Evolutionary conservation across 2,113 vertebrate species (phyloP).

Genomic region (Damaliscus lunatus): DNA sequence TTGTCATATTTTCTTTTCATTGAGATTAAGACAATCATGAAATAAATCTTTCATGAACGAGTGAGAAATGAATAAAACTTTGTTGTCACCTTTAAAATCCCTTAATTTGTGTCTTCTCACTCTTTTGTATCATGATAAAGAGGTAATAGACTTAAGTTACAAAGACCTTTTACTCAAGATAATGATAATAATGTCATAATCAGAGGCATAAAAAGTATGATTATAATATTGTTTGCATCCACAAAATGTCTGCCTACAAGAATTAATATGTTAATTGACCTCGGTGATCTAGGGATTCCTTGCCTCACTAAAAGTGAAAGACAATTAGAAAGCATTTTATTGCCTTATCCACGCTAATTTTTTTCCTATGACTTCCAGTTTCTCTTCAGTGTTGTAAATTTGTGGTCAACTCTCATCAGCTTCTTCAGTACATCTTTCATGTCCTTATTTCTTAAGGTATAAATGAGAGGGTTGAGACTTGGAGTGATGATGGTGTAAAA

Average conservation of each 20-base stretch:
- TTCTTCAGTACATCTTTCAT: slow-evolving; percentile 45
- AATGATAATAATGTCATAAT: neutral
- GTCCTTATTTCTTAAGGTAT: slow-evolving; percentile 60
- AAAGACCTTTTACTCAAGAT: neutral
- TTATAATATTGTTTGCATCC: neutral
- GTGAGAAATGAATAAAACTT: neutral
- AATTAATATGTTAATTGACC: neutral
- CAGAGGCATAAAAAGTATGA: neutral
- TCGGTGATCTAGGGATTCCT: neutral
- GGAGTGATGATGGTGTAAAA: slow-evolving; percentile 59
- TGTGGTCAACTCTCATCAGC: neutral
- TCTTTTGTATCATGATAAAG: neutral
- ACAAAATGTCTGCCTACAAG: neutral
- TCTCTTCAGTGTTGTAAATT: neutral
- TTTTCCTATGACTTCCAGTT: neutral
- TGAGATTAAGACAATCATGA: neutral
- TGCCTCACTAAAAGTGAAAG: neutral
- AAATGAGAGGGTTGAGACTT: slow-evolving; percentile 61
- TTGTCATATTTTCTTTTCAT: neutral
- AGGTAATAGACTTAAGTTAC: neutral
- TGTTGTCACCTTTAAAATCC: neutral
- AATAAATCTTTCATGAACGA: neutral
- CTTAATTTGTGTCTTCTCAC: neutral
- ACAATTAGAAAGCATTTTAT: neutral
- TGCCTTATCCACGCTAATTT: neutral